These are phyloP conservation scores for Yasuhikotakia modesta DNA, from an alignment of 2,797 vertebrate genomes.

Conservation along the genomic window DNA sequence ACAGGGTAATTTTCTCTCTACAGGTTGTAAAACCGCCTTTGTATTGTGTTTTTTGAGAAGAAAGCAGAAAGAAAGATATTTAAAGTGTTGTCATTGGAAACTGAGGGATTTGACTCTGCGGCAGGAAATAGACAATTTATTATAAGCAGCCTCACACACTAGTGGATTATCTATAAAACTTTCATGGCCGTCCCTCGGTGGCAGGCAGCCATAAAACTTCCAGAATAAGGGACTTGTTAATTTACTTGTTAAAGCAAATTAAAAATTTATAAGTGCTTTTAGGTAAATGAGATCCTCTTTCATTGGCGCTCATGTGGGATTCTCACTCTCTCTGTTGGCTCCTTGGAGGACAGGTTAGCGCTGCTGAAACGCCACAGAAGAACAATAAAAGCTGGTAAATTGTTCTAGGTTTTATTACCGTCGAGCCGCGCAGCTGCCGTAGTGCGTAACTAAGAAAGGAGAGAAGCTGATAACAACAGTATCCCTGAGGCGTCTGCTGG, in stretches of 20 bases:
- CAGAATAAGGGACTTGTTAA: constrained; percentile 99
- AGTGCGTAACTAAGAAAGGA: constrained; percentile 87
- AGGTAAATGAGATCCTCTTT: constrained; percentile 99
- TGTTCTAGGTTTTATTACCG: constrained; percentile 91
- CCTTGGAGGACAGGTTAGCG: constrained; percentile 92
- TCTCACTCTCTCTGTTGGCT: constrained; percentile 70
- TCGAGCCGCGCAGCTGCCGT: constrained; percentile 88
- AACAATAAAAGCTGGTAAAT: constrained; percentile 99
- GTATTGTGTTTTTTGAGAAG: constrained; percentile 71
- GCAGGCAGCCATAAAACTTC: constrained; percentile 97
- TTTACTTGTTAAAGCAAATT: constrained; percentile 99
- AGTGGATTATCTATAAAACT: constrained; percentile 99
- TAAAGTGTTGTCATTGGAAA: constrained; percentile 89
- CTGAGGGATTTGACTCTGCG: constrained; percentile 89
- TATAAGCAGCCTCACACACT: constrained; percentile 87
- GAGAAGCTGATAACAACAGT: constrained; percentile 75
- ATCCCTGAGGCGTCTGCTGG: constrained; percentile 70
- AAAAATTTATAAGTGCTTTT: constrained; percentile 99
- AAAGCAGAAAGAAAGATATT: constrained; percentile 74
- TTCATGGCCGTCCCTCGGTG: constrained; percentile 95
- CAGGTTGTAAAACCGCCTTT: constrained; percentile 63
- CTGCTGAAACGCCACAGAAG: constrained; percentile 86
- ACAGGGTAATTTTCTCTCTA: constrained; percentile 43
- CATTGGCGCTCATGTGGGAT: constrained; percentile 89
- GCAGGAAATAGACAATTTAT: constrained; percentile 99